Percentiles rank a stretch among this genome's conserved stretches.
Conservation (phyloP, 2,797 vertebrate species). For the Fratercula arctica region DNA sequence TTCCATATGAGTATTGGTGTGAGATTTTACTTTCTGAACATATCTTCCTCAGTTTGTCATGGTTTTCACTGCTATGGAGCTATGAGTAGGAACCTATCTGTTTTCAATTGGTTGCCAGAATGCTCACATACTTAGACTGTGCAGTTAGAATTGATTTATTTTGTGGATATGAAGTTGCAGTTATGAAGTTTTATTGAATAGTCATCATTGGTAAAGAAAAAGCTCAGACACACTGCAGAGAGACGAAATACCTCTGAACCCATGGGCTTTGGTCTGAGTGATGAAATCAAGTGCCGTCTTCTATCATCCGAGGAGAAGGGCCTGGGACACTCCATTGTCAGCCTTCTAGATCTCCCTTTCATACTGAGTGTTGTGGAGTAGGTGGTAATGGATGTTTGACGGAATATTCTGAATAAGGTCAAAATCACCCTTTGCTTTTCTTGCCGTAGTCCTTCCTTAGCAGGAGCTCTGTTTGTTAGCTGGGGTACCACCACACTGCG, state of each 20-base stretch:
- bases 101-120: constrained; percentile 51
- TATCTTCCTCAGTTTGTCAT: constrained; percentile 39
- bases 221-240: not conserved
- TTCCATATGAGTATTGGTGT: constrained; percentile 60
- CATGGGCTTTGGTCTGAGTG: not conserved
- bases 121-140: not conserved
- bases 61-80: constrained; percentile 35
- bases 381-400: not conserved
- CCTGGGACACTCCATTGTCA: not conserved
- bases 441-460: not conserved
- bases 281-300: not conserved
- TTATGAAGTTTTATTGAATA: constrained; percentile 31
- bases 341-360: not conserved
- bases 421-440: not conserved
- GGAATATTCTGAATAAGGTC: not conserved
- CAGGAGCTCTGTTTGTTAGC: not conserved
- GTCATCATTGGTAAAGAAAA: constrained; percentile 1
- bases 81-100: constrained; percentile 34
- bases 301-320: not conserved
- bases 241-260: constrained; percentile 1
- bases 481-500: rapidly evolving
- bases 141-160: constrained; percentile 51
- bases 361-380: not conserved
- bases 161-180: constrained; percentile 32
- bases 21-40: constrained; percentile 44